Evolutionary conservation across 1,140 invertebrate genomes (phyloP), one percentile per base, ranked within the genome.

Genomic region (Globodera ellingtonae): DNA sequence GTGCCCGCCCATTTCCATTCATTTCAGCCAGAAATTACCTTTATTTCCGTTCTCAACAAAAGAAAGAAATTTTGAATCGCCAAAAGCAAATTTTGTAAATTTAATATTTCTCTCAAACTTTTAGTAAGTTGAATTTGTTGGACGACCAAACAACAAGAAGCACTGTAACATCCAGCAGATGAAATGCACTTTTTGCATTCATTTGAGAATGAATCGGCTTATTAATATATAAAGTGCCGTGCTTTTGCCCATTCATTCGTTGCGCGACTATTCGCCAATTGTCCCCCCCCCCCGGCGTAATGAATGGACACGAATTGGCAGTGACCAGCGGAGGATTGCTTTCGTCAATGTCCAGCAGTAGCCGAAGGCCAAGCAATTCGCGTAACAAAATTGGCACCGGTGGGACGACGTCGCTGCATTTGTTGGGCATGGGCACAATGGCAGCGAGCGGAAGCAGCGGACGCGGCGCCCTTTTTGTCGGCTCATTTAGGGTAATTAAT

Each of bases 321-420:
- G 67, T 47, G 67, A 44, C 67, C 67, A 70, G n/a, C 10, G 15
- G 24, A n/a, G 10, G 18, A 18, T 47, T 70, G 67, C 67, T 35
- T 15, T 47, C 24, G 35, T 47, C 35, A n/a, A 7, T 21, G 35
- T 24, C 35, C 6, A n/a, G 13, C 2, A 35, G 35, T 6, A 77
- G 75, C 46, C 24, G 75, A 15, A 24, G 75, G 65, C 52, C 44
- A 24, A 77, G 75, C 24, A 77, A 77, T 69, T 67, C 75, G 48
- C 65, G 62, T 8, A 77, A 15, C 48, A 56, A 69, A 77, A 67
- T 46, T 46, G n/a, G 10, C 44, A 75, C 72, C 24, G 47, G 72
- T 6, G 72, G 72, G 8, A 44, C 35, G 9, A 6, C 44, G 10
- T 46, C 73, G 18, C 65, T 75, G 56, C 56, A 70, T 70, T 70